These are phyloP conservation scores for Calephelis virginiensis DNA, from an alignment of 1,140 invertebrate species.

Conservation along the genomic window DNA sequence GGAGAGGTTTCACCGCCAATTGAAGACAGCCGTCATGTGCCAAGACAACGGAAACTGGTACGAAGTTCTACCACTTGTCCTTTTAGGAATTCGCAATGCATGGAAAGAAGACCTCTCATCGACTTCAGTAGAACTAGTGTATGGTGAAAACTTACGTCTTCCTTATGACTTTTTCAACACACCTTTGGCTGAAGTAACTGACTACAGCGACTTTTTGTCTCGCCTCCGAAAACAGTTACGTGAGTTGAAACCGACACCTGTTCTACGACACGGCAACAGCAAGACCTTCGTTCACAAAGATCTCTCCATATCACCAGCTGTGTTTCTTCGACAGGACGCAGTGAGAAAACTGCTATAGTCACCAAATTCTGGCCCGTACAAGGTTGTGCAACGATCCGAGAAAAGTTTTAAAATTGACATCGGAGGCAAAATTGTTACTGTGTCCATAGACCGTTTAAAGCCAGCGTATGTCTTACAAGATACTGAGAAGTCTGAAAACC, in stretches of 20 bases:
- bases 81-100: constrained; percentile 25
- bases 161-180: constrained; percentile 22
- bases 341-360: constrained; percentile 16
- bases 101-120: constrained; percentile 25
- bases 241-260: constrained; percentile 13
- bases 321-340: constrained; percentile 22
- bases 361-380: constrained; percentile 19
- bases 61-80: constrained; percentile 24
- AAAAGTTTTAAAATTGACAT: too few relatives aligned
- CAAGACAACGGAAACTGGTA: constrained; percentile 13
- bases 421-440: too few relatives aligned
- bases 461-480: too few relatives aligned
- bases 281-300: constrained; percentile 15
- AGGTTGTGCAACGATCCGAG: background rate
- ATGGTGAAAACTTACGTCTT: constrained; percentile 19
- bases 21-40: constrained; percentile 26
- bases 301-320: constrained; percentile 15
- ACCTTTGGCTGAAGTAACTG: background rate
- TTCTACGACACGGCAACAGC: constrained; percentile 14
- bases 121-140: constrained; percentile 25
- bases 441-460: too few relatives aligned
- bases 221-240: constrained; percentile 10
- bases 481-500: too few relatives aligned
- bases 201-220: constrained; percentile 18
- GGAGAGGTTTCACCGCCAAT: background rate